phyloP scores from a whole-genome alignment of 1,140 invertebrate genomes.

The Cydia splendana region DNA sequence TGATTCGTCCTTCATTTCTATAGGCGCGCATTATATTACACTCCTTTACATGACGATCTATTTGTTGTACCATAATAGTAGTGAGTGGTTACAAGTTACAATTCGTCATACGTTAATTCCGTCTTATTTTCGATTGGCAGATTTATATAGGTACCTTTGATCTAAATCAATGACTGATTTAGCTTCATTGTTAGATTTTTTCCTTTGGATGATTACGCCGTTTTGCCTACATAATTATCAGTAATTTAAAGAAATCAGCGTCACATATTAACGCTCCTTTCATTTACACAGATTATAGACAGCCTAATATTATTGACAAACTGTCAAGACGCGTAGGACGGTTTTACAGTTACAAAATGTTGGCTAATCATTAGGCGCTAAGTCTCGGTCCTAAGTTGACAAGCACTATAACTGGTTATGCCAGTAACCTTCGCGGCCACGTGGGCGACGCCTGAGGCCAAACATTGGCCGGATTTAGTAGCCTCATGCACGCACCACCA shows the following conservation, averaged over 20 bases:
- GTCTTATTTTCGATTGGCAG: no score
- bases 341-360: constrained; percentile 27
- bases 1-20: neutral
- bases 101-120: no score
- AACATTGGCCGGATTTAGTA: constrained; percentile 24
- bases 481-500: neutral
- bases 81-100: no score
- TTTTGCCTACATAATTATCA: no score
- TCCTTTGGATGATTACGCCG: no score
- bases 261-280: constrained; percentile 5
- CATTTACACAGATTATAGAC: neutral
- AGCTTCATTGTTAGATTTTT: no score
- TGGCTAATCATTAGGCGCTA: constrained; percentile 18
- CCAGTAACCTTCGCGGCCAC: constrained; percentile 33
- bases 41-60: neutral
- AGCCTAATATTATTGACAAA: neutral
- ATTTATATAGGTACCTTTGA: no score
- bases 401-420: constrained; percentile 22
- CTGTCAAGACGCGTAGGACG: constrained; percentile 3
- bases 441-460: constrained; percentile 31
- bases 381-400: constrained; percentile 13
- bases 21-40: neutral
- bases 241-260: no score
- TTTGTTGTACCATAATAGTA: no score
- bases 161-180: no score